Percentiles rank a stretch among this genome's conserved stretches.
Conservation (phyloP, 2,888 invertebrate genomes). For the Galerucella nymphaeae region DNA sequence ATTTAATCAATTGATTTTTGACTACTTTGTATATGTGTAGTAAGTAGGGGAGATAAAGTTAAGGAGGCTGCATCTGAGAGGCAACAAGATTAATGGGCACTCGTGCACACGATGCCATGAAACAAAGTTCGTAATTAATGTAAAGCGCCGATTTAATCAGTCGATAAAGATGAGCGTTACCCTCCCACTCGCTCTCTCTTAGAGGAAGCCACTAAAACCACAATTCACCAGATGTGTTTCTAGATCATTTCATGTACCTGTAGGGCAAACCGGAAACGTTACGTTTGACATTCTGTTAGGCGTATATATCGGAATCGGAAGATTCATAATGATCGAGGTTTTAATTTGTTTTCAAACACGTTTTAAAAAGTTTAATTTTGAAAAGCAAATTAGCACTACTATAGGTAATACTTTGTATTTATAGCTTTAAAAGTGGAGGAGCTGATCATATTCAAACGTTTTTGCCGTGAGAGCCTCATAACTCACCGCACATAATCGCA, state of each 20-base stretch:
- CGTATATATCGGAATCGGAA: not conserved
- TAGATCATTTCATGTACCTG: constrained; percentile 7
- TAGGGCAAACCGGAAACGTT: not conserved
- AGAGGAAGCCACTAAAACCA: constrained; percentile 7
- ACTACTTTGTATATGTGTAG: constrained; percentile 9
- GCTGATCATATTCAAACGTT: no score
- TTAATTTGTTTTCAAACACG: not conserved
- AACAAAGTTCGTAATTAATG: constrained; percentile 42
- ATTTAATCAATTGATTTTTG: not conserved
- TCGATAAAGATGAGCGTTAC: constrained; percentile 22
- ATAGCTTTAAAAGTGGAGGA: no score
- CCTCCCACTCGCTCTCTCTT: not conserved
- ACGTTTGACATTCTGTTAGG: not conserved
- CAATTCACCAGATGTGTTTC: constrained; percentile 13
- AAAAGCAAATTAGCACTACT: no score
- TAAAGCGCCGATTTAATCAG: constrained; percentile 35
- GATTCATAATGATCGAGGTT: constrained; percentile 4
- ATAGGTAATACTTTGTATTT: no score
- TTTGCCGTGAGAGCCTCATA: no score
- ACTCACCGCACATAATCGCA: no score
- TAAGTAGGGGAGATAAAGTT: not conserved
- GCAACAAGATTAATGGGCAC: constrained; percentile 36
- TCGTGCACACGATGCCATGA: constrained; percentile 35
- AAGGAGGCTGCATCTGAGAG: constrained; percentile 34
- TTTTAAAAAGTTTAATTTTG: not conserved